Percentiles rank a stretch among this genome's conserved stretches.
phyloP scores from a whole-genome alignment of 2,797 vertebrate species.

The Bradypodion pumilum region DNA sequence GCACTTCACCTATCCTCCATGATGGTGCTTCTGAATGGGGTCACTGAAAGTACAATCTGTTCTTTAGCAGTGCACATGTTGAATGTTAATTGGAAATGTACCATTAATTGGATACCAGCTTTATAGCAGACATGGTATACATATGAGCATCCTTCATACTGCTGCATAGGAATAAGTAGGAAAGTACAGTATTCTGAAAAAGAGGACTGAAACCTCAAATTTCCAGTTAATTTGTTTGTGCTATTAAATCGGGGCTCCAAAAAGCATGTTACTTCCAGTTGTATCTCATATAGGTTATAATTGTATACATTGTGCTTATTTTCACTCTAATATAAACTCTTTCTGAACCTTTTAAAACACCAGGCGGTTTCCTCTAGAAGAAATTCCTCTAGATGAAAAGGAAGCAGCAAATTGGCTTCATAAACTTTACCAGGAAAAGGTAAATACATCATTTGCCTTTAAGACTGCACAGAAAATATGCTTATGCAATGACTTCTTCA shows the following conservation, averaged over 20 bases:
- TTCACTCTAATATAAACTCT: background rate
- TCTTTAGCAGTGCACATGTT: background rate
- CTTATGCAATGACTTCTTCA: background rate
- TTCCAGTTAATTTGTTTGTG: background rate
- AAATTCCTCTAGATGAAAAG: conserved; percentile 91
- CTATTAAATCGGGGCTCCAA: background rate
- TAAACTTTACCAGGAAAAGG: conserved; percentile 98
- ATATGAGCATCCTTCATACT: conserved; percentile 9
- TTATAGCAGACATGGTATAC: background rate
- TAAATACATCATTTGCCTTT: conserved; percentile 61
- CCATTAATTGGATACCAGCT: background rate
- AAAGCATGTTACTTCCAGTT: background rate
- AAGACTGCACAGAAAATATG: background rate
- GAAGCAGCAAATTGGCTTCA: conserved; percentile 95
- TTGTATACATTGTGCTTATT: conserved; percentile 27
- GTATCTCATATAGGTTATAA: conserved; percentile 2
- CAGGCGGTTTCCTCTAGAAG: conserved; percentile 93
- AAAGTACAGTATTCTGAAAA: rapidly evolving
- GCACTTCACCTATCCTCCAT: too few species aligned
- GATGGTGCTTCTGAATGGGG: too few species aligned
- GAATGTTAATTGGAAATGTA: background rate
- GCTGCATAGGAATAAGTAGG: background rate
- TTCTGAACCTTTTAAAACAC: conserved; percentile 8
- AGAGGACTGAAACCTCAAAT: background rate
- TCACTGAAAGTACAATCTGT: background rate